phyloP scores from a whole-genome alignment of 2,888 invertebrate species.

The Strigamia transsilvanica region DNA sequence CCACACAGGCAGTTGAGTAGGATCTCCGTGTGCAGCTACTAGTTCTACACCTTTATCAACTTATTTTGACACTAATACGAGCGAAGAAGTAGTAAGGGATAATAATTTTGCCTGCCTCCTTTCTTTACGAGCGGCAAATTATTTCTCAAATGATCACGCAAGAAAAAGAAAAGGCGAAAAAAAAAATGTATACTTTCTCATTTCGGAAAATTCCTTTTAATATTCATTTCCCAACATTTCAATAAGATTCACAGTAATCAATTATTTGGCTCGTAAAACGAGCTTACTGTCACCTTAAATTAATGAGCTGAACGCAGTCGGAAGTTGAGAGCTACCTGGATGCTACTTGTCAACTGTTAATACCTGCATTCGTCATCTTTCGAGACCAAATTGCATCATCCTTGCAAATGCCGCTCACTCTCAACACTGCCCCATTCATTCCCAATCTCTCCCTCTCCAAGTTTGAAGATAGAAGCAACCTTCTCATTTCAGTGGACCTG shows the following conservation, averaged over 20 bases:
- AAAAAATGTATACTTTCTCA: not conserved
- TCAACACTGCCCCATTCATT: not conserved
- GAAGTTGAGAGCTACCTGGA: constrained; percentile 30
- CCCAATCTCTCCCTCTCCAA: constrained; percentile 12
- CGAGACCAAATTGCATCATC: not conserved
- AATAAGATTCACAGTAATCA: constrained; percentile 4
- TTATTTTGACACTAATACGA: constrained; percentile 38
- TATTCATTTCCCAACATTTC: constrained; percentile 18
- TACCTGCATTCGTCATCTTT: constrained; percentile 32
- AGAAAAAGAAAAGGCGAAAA: not conserved
- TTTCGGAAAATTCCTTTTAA: constrained; percentile 5
- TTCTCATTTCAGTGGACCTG: constrained; percentile 4
- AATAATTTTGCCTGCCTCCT: constrained; percentile 35
- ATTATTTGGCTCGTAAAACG: constrained; percentile 1
- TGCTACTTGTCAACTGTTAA: constrained; percentile 21
- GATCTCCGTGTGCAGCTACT: constrained; percentile 28
- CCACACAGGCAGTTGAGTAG: constrained; percentile 17
- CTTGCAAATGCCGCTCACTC: not conserved
- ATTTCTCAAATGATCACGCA: constrained; percentile 28
- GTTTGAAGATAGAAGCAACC: not conserved
- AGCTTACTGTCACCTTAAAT: constrained; percentile 35
- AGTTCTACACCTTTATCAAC: constrained; percentile 36
- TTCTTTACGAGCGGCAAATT: constrained; percentile 31
- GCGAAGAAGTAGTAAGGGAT: constrained; percentile 13
- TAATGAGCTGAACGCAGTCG: constrained; percentile 24